Evolutionary conservation across 2,797 vertebrate species (phyloP).

Genomic region (Sphaeramia orbicularis): DNA sequence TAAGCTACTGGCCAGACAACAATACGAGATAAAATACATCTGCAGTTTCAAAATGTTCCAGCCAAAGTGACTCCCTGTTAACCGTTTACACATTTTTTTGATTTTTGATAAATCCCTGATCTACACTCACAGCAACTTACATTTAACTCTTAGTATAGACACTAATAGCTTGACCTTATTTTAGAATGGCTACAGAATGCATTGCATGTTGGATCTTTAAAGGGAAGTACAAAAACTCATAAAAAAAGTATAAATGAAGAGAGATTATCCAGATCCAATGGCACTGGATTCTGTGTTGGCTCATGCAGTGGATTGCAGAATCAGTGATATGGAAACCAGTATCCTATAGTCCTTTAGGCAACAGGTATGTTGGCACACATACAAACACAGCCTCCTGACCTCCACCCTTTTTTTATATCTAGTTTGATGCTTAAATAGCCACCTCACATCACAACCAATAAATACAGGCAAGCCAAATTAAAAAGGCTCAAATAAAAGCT

Average conservation of each 20-base stretch:
- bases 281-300: constrained; percentile 64
- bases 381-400: constrained; percentile 62
- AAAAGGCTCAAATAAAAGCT: constrained; percentile 78
- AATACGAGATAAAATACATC: constrained; percentile 72
- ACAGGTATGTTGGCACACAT: constrained; percentile 70
- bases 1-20: constrained; percentile 85
- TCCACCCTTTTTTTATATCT: constrained; percentile 55
- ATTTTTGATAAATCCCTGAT: constrained; percentile 78
- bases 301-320: constrained; percentile 77
- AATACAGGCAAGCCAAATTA: constrained; percentile 76
- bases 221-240: constrained; percentile 81
- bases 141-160: constrained; percentile 63
- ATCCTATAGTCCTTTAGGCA: constrained; percentile 69
- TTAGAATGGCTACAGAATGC: constrained; percentile 76
- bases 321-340: constrained; percentile 66
- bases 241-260: constrained; percentile 75
- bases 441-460: constrained; percentile 78
- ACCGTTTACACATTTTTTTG: constrained; percentile 64
- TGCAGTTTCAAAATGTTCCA: constrained; percentile 70
- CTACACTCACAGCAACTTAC: constrained; percentile 71
- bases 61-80: constrained; percentile 80
- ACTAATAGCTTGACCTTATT: constrained; percentile 60
- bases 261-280: constrained; percentile 58
- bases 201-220: constrained; percentile 77
- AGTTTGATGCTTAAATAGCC: constrained; percentile 70